These are phyloP conservation scores for Furcula furcula DNA, from an alignment of 2,888 invertebrate genomes.

Conservation along the genomic window DNA sequence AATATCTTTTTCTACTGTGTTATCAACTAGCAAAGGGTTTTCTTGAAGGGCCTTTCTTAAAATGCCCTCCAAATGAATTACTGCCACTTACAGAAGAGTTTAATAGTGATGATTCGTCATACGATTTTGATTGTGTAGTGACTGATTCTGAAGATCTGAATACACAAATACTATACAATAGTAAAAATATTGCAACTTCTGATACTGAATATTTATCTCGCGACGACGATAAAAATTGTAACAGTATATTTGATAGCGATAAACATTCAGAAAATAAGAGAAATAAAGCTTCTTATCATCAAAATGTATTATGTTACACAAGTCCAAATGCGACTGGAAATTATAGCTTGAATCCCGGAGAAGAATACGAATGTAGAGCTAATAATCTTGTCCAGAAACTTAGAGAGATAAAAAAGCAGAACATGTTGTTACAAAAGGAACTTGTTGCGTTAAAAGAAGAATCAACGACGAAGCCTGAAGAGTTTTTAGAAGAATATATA, in stretches of 20 bases:
- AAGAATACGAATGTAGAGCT: slow-evolving; percentile 50
- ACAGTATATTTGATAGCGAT: slow-evolving; percentile 25
- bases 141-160: slow-evolving; percentile 43
- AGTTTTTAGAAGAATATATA: slow-evolving; percentile 23
- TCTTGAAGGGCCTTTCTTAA: slow-evolving; percentile 56
- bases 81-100: slow-evolving; percentile 40
- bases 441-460: slow-evolving; percentile 47
- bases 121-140: slow-evolving; percentile 51
- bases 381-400: slow-evolving; percentile 59
- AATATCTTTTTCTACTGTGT: slow-evolving; percentile 61
- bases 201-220: slow-evolving; percentile 41
- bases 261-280: slow-evolving; percentile 8
- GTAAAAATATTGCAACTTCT: slow-evolving; percentile 28
- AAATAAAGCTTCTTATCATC: slow-evolving; percentile 12
- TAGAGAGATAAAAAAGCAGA: slow-evolving; percentile 66
- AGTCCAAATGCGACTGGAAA: slow-evolving; percentile 31
- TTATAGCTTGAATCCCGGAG: slow-evolving; percentile 14
- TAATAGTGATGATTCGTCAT: slow-evolving; percentile 45
- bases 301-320: slow-evolving; percentile 32
- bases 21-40: slow-evolving; percentile 63
- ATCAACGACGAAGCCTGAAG: slow-evolving; percentile 26
- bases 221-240: slow-evolving; percentile 21
- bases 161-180: slow-evolving; percentile 41
- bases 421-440: slow-evolving; percentile 53
- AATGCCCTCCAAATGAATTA: slow-evolving; percentile 45